These are phyloP conservation scores for Drosophila kanekoi DNA, from an alignment of 2,888 invertebrate species.

Conservation along the genomic window DNA sequence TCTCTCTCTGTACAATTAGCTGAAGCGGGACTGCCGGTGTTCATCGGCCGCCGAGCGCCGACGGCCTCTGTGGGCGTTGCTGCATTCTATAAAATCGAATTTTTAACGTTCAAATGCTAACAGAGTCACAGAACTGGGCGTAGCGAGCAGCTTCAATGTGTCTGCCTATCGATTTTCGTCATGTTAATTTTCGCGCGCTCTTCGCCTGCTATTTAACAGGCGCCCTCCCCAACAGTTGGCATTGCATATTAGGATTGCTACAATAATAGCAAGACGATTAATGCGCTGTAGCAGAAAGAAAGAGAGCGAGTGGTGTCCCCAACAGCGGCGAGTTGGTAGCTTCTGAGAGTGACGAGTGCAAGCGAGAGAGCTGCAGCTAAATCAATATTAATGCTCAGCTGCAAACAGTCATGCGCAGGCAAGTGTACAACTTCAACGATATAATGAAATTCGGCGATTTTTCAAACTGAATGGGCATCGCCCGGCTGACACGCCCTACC, in stretches of 20 bases:
- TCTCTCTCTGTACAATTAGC: constrained; percentile 14
- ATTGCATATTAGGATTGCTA: constrained; percentile 80
- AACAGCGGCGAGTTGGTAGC: constrained; percentile 6
- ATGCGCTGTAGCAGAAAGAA: constrained; percentile 21
- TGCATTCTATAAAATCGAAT: constrained; percentile 83
- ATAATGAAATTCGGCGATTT: constrained; percentile 29
- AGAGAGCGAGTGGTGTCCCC: constrained; percentile 2
- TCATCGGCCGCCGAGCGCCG: constrained; percentile 6
- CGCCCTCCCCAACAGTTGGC: constrained; percentile 79
- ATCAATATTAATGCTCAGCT: constrained; percentile 32
- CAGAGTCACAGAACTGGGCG: constrained; percentile 69
- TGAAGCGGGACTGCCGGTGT: constrained; percentile 6
- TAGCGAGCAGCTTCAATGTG: constrained; percentile 26
- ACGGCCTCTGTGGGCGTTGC: constrained; percentile 68
- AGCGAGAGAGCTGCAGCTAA: constrained; percentile 39
- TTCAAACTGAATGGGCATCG: background rate
- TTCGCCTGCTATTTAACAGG: constrained; percentile 73
- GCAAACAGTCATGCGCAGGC: constrained; percentile 52
- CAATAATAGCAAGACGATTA: constrained; percentile 81
- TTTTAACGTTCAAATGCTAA: constrained; percentile 82
- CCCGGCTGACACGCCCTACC: background rate
- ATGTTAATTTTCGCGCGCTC: constrained; percentile 69
- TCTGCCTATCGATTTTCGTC: constrained; percentile 56
- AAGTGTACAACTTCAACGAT: constrained; percentile 36
- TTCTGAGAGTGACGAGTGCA: constrained; percentile 34